A percentile compares a stretch with the other conserved stretches of the same genome.
phyloP scores from a whole-genome alignment of 2,888 invertebrate species.

The Nomada goodeniana region DNA sequence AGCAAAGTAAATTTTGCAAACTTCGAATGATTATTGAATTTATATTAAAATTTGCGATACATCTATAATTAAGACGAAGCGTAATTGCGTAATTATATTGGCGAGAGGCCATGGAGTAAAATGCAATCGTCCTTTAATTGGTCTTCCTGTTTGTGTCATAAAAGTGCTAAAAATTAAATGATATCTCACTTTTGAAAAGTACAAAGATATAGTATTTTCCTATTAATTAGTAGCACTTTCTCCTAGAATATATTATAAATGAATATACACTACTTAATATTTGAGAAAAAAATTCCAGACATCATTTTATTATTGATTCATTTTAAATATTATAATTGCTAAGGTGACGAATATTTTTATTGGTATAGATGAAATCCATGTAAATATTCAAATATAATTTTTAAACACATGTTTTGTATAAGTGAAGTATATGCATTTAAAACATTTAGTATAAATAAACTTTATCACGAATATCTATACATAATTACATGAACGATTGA shows the following conservation, averaged over 20 bases:
- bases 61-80: neutral
- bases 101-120: constrained; percentile 3
- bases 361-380: neutral
- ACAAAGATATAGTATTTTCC: constrained; percentile 59
- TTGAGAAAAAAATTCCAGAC: neutral
- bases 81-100: neutral
- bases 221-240: constrained; percentile 39
- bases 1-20: neutral
- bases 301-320: constrained; percentile 4
- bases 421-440: constrained; percentile 34
- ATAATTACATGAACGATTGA: neutral
- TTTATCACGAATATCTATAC: neutral
- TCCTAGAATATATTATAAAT: neutral
- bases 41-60: neutral
- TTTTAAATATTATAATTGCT: neutral
- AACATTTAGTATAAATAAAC: constrained; percentile 9
- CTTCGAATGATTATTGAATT: neutral
- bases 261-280: constrained; percentile 15
- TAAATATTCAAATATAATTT: constrained; percentile 8
- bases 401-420: neutral
- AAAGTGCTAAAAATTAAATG: constrained; percentile 24
- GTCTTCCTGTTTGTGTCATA: constrained; percentile 31
- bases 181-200: constrained; percentile 38
- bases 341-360: constrained; percentile 16
- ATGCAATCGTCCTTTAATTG: constrained; percentile 42